Evolutionary conservation across 2,888 invertebrate species (phyloP).

Genomic region (Philopedon plagiatum): DNA sequence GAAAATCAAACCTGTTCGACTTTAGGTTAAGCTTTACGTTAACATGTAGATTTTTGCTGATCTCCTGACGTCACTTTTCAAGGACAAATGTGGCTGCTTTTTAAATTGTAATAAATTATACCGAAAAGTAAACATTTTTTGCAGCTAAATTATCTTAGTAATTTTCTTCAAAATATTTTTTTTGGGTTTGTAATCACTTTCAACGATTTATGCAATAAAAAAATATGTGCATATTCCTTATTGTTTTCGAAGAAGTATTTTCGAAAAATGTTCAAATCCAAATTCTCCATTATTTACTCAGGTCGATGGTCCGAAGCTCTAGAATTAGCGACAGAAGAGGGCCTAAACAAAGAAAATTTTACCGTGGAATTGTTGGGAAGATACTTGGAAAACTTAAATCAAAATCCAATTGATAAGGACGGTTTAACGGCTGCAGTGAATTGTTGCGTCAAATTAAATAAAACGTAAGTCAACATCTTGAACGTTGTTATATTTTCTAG

Average conservation of each 20-base stretch:
- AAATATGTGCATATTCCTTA: too few species aligned
- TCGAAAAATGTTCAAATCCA: not conserved
- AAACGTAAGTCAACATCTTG: slow-evolving; percentile 70
- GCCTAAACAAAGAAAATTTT: slow-evolving; percentile 66
- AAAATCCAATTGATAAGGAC: slow-evolving; percentile 66
- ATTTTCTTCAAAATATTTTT: too few species aligned
- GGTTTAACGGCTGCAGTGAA: slow-evolving; percentile 69
- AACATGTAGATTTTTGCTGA: too few species aligned
- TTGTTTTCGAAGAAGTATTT: not conserved
- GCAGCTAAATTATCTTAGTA: too few species aligned
- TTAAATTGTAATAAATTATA: too few species aligned
- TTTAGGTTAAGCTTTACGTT: too few species aligned
- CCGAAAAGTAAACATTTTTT: too few species aligned
- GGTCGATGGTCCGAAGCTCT: slow-evolving; percentile 72
- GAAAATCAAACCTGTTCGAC: too few species aligned
- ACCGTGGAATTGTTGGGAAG: slow-evolving; percentile 63
- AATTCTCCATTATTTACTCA: slow-evolving; percentile 4
- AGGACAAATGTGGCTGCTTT: too few species aligned
- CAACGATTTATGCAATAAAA: too few species aligned
- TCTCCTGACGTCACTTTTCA: too few species aligned
- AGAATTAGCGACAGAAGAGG: slow-evolving; percentile 72
- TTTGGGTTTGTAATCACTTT: too few species aligned
- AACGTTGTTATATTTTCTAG: not conserved
- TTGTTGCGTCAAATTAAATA: slow-evolving; percentile 69
- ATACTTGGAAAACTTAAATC: slow-evolving; percentile 69